phyloP scores from a whole-genome alignment of 2,888 invertebrate genomes.

The Eilema sororculum region DNA sequence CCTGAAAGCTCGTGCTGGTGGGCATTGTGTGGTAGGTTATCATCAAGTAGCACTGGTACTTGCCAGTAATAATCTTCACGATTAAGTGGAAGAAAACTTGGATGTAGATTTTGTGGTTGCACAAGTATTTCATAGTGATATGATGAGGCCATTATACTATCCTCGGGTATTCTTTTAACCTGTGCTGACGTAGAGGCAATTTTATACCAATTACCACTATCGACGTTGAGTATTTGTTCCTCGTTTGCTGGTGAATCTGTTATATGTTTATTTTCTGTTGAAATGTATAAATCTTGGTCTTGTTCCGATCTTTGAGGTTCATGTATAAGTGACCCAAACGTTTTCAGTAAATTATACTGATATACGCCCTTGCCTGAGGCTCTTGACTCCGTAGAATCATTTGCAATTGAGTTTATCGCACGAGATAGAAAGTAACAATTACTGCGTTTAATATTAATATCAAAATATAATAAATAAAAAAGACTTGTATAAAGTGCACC shows the following conservation, averaged over 20 bases:
- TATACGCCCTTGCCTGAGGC: neutral
- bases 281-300: neutral
- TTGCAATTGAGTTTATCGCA: slow-evolving; percentile 47
- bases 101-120: neutral
- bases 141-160: neutral
- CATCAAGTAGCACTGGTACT: neutral
- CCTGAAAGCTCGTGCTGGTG: neutral
- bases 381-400: neutral
- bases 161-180: neutral
- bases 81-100: neutral
- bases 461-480: slow-evolving; percentile 23
- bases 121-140: slow-evolving; percentile 11
- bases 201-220: neutral
- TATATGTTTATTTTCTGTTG: neutral
- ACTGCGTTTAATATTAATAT: slow-evolving; percentile 14
- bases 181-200: neutral
- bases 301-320: neutral
- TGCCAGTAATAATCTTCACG: neutral
- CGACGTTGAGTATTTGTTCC: neutral
- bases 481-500: slow-evolving; percentile 7
- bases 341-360: neutral
- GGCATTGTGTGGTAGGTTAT: neutral
- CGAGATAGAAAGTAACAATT: slow-evolving; percentile 53
- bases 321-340: neutral
- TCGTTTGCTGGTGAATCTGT: neutral